Evolutionary conservation across 2,113 vertebrate genomes (phyloP), one percentile per base, ranked within the genome.

Genomic region (Sylvia atricapilla): DNA sequence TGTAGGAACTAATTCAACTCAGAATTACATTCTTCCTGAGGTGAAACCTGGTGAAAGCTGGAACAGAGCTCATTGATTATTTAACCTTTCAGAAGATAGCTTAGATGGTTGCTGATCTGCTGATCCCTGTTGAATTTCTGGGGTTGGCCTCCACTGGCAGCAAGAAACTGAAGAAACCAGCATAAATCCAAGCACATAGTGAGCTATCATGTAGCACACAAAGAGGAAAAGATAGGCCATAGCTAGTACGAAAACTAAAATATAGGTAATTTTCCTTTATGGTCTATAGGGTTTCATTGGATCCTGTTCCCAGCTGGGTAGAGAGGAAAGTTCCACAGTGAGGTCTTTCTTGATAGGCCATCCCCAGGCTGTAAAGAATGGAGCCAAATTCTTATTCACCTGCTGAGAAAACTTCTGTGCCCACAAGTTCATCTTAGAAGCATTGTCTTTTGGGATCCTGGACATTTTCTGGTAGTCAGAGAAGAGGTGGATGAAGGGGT

Each of bases 381-480:
- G 98, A 92, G 93, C 96, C 94, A 98, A 93, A 46, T 98, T 98
- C 94, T 95, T 98, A 74, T 98, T 96, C 90, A 98, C 98, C 91
- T 97, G 88, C 35, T 96, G 87, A 88, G 98, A 98, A 93, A 98
- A 98, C 90, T 97, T 97, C 93, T 89, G 92, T 50, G 96, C 97
- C 98, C 98, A 98, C 59, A 98, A 70, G 30, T 98, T 98, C 98
- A 98, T 98, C 84, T 98, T 98, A 67, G 95, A 97, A 8, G 87
- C 10, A 2, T 97, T 98, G 67, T 96, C 96, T 30, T 96, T 96
- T 78, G 97, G 94, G 74, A 95, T 19, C 24, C 46, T 64, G 46
- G 96, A 87, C 87, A 98, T 97, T 80, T 95, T 97, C 60, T 98
- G 97, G 43, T 98, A 98, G 67, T 98, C 97, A 4, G 96, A 96